phyloP scores from a whole-genome alignment of 2,113 vertebrate species.

The Rhynchomys soricoides region DNA sequence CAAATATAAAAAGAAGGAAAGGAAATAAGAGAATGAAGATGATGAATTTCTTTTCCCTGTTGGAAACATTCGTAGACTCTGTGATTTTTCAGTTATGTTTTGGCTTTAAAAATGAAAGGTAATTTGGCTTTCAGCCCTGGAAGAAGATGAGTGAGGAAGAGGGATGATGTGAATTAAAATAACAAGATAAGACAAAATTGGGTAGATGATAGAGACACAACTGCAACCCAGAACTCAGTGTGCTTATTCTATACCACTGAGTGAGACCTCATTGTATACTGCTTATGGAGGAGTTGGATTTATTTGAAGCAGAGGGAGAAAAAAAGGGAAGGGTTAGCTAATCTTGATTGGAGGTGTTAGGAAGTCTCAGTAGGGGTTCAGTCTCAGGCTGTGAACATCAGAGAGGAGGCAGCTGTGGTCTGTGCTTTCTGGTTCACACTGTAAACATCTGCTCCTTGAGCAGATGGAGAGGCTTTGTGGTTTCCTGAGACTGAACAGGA shows the following conservation, averaged over 20 bases:
- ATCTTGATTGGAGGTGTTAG: not conserved
- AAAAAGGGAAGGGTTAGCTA: not conserved
- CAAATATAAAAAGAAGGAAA: not conserved
- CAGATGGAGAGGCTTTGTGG: not conserved
- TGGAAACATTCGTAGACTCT: not conserved
- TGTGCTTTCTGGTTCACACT: not conserved
- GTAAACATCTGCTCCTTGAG: not conserved
- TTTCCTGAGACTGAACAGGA: not conserved
- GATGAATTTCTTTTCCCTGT: not conserved
- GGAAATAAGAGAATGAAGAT: not conserved
- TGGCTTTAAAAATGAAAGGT: constrained; percentile 1
- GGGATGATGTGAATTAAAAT: not conserved
- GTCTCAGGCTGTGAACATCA: not conserved
- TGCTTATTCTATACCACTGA: not conserved
- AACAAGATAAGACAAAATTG: not conserved
- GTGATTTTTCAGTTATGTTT: not conserved
- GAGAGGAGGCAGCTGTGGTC: not conserved
- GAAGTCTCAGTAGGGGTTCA: not conserved
- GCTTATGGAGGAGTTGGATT: not conserved
- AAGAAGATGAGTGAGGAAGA: not conserved
- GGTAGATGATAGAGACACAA: not conserved
- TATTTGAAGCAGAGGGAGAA: not conserved
- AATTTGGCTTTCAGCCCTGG: not conserved
- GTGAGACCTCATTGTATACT: not conserved
- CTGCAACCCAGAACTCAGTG: not conserved